Evolutionary conservation across 2,797 vertebrate genomes (phyloP).

Genomic region (Pangasius mekongensis): DNA sequence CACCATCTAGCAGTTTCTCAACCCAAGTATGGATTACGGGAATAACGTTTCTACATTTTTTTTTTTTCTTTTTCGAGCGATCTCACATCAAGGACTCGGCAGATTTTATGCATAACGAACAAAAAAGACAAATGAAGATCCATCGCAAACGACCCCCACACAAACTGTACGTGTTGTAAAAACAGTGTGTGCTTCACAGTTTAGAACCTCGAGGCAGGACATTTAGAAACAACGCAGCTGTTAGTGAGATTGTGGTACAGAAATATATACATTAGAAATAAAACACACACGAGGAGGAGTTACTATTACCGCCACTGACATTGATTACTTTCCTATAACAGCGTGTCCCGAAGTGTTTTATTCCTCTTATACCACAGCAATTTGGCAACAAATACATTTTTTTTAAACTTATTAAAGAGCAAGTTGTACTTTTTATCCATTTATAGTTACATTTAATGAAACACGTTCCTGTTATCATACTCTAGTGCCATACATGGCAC

Average conservation of each 20-base stretch:
- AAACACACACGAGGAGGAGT: background rate
- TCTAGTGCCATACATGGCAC: background rate
- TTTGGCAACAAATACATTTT: background rate
- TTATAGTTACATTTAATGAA: background rate
- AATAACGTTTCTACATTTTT: too few relatives aligned
- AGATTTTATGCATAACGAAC: too few relatives aligned
- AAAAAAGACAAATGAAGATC: too few relatives aligned
- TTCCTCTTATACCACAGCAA: background rate
- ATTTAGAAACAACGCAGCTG: too few relatives aligned
- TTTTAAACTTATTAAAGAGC: background rate
- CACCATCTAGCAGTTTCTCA: too few relatives aligned
- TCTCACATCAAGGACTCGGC: too few relatives aligned
- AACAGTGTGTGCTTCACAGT: background rate
- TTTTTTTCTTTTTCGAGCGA: too few relatives aligned
- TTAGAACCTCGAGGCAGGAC: background rate
- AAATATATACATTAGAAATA: background rate
- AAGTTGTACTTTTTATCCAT: background rate
- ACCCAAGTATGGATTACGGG: too few relatives aligned
- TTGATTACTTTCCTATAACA: background rate
- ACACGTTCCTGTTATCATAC: background rate
- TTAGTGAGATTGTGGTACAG: too few relatives aligned
- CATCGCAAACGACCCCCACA: background rate
- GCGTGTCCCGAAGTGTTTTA: background rate
- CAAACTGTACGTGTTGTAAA: background rate
- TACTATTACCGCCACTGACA: background rate